Base-by-base conservation (phyloP, 2,113 vertebrate genomes). In the Antechinus flavipes region DNA sequence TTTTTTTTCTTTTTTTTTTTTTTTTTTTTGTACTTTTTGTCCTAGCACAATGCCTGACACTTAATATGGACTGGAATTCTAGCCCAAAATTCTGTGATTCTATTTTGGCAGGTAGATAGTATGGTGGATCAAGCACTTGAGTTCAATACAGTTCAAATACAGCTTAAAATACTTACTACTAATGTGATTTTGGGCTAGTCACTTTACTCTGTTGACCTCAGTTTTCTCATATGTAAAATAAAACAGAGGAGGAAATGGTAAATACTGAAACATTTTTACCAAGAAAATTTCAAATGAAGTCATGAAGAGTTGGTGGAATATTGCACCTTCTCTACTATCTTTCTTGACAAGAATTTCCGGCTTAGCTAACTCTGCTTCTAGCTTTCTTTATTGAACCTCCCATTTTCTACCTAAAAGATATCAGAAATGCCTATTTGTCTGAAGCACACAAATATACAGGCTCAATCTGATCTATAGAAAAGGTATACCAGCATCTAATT, bases 321-420 rank as follows among this genome's bases (percentile, higher is more conserved):
- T 96, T 96, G 0, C 0, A 95, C 25, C 23, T n/a, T 27, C 7
- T 23, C 2, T 61, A 58, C 52, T 96, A 4, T 91, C 92, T 91
- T 76, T 52, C 4, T 97, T 12, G 56, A 2, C 14, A 6, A 42
- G 27, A 16, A 1, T 19, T 84, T 89, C 0, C 25, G 53, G 53
- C 84, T 30, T 76, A 25, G 76, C 35, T 16, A 12, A 5, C 3
- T 42, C 16, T 24, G 52, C 96, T 94, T 96, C 26, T 22, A 76
- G 68, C 49, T 54, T 26, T 14, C 46, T 84, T 1, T 2, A 89
- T 1, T 90, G 2, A 52, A 30, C 0, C 14, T 94, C 84, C 24
- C n/a, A n/a, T 94, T 91, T 46, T 89, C 56, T 94, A 68, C 35
- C 61, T 93, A 96, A 95, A 96, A 89, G 93, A 95, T 89, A 56